Evolutionary conservation across 2,888 invertebrate genomes (phyloP), one percentile per base, ranked within the genome.

Genomic region (Parnassius mnemosyne): DNA sequence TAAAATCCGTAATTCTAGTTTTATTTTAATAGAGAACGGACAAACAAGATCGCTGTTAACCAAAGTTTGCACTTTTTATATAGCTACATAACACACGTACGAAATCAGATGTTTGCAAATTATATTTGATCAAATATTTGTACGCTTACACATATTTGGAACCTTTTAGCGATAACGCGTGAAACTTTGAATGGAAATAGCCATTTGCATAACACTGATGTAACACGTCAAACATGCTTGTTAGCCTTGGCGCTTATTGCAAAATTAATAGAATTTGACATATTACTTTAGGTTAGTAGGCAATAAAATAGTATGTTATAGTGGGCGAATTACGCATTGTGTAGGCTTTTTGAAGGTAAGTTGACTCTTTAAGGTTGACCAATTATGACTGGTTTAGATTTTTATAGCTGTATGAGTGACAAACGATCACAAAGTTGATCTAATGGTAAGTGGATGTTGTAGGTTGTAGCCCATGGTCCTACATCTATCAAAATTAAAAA

Each of bases 321-420:
- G 52, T 53, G 44, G 52, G 53, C 51, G 51, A 57, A 42, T 13
- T 10, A 20, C 16, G 34, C 41, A 54, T 41, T 16, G 43, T 51
- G 57, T 57, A 50, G 57, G 51, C 43, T 51, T 25, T n/a, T 42
- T 51, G 50, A 50, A 57, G 44, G 58, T 25, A 43, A 57, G 13
- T n/a, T 13, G 13, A 10, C 49, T 49, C 13, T 49, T 49, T 49
- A 13, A 49, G 49, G 13, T 13, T 49, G 49, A 49, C 49, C 10
- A 10, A 13, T 49, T 16, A 13, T 2, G 13, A 9, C 34, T 34
- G 34, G 7, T 34, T 34, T 34, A 34, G 34, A 34, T 34, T 7
- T 34, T 7, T 34, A 34, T 34, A 34, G 34, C 7, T 34, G 34
- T 25, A 34, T 34, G 7, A 34, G 7, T 7, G 34, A 34, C 34